phyloP scores from a whole-genome alignment of 2,113 vertebrate genomes.

The Tachycineta bicolor region DNA sequence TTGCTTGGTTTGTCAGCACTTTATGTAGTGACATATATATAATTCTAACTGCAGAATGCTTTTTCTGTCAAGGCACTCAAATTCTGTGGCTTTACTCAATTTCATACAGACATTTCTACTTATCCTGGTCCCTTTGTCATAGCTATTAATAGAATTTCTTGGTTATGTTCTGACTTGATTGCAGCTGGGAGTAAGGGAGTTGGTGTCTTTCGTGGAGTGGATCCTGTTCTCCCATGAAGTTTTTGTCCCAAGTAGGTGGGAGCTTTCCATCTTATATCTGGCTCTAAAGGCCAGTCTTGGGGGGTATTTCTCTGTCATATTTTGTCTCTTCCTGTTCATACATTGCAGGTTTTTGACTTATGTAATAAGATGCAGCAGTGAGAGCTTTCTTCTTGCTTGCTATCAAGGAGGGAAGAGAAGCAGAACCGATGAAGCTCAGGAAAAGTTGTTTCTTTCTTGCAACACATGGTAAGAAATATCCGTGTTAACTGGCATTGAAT shows the following conservation, averaged over 20 bases:
- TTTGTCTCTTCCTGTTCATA: not conserved
- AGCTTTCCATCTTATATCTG: not conserved
- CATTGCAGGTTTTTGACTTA: not conserved
- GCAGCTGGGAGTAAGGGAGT: not conserved
- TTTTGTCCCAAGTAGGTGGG: not conserved
- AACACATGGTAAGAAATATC: not conserved
- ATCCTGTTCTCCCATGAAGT: not conserved
- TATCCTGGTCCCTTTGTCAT: not conserved
- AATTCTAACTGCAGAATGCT: not conserved
- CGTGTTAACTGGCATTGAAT: slow-evolving; percentile 16
- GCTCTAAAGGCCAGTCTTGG: not conserved
- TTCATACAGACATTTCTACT: not conserved
- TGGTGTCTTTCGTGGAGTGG: not conserved
- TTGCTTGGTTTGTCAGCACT: not conserved
- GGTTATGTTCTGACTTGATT: not conserved
- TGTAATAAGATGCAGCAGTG: not conserved
- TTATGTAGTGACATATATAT: not conserved
- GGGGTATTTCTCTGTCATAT: not conserved
- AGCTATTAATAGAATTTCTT: not conserved
- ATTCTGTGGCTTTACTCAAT: not conserved
- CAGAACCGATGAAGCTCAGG: not conserved
- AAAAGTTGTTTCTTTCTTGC: not conserved
- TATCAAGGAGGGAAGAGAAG: not conserved
- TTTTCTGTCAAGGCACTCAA: not conserved
- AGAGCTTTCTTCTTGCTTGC: not conserved